Evolutionary conservation across 2,888 invertebrate species (phyloP), one percentile per base, ranked within the genome.

Genomic region (Galeopsomyia nigrocyanea): DNA sequence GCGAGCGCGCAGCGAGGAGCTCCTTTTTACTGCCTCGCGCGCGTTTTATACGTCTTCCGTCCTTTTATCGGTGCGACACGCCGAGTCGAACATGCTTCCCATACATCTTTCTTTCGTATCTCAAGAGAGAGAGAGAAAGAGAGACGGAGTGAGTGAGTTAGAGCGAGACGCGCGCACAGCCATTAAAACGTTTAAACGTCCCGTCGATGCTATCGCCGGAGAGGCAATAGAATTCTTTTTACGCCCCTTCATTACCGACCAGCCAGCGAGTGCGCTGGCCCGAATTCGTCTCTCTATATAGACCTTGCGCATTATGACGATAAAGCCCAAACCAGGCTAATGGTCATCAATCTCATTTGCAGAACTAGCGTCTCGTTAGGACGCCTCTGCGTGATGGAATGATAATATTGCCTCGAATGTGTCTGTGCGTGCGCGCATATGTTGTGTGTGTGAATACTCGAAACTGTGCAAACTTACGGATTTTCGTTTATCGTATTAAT

Each of bases 171-270:
- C 39, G 39, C 39, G n/a, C 50, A 51, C 2, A 10, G 39, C 39
- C 39, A 39, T 39, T 67, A 72, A 67, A 67, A 57, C 49, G 50
- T 58, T 68, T 39, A 63, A 53, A 63, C 63, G 57, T 68, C 63
- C 26, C 63, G 51, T 39, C 39, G 51, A 67, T 61, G 61, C 49
- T 72, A 58, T 66, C 62, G 56, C 51, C 26, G 62, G 55, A 26
- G 64, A 57, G 61, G 66, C 66, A 57, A 71, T 71, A 62, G 71
- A 71, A 71, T 67, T 62, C 10, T 67, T 67, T 71, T 67, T 60
- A 62, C 50, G 21, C 39, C 17, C 26, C 39, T 3, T 64, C 31
- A 13, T 6, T 17, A 17, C 16, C 50, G 63, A 19, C 55, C 17
- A 55, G 55, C 17, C 19, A 19, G n/a, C 26, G 22, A 39, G 6